A percentile compares a stretch with the other conserved stretches of the same genome.
Conservation (phyloP, 2,888 invertebrate genomes). For the Phengaris arion region DNA sequence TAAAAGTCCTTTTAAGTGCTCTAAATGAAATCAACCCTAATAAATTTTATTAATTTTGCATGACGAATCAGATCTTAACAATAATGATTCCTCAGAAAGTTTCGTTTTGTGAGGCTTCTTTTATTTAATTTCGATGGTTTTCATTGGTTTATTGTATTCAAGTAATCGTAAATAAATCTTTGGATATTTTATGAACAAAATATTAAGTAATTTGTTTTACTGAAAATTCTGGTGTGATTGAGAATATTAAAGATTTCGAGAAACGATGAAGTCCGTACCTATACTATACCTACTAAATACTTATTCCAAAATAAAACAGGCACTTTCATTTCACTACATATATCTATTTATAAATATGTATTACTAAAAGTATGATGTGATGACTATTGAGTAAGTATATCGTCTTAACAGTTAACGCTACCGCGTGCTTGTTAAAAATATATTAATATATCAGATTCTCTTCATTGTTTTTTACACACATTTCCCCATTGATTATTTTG, state of each 20-base stretch:
- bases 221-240: background rate
- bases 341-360: no score
- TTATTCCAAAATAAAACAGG: no score
- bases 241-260: background rate
- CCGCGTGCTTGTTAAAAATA: no score
- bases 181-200: background rate
- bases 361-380: no score
- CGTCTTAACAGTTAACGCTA: no score
- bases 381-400: no score
- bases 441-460: no score
- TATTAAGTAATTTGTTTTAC: background rate
- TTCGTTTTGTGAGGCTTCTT: constrained; percentile 16
- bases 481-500: no score
- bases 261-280: background rate
- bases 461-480: no score
- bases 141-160: constrained; percentile 9
- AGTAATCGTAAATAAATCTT: constrained; percentile 13
- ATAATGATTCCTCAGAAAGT: background rate
- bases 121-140: constrained; percentile 13
- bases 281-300: no score
- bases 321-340: no score
- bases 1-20: constrained; percentile 12
- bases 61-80: constrained; percentile 9
- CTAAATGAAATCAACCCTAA: constrained; percentile 24
- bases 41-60: constrained; percentile 22